phyloP scores from a whole-genome alignment of 2,888 invertebrate genomes.

The Siphlonurus alternatus region DNA sequence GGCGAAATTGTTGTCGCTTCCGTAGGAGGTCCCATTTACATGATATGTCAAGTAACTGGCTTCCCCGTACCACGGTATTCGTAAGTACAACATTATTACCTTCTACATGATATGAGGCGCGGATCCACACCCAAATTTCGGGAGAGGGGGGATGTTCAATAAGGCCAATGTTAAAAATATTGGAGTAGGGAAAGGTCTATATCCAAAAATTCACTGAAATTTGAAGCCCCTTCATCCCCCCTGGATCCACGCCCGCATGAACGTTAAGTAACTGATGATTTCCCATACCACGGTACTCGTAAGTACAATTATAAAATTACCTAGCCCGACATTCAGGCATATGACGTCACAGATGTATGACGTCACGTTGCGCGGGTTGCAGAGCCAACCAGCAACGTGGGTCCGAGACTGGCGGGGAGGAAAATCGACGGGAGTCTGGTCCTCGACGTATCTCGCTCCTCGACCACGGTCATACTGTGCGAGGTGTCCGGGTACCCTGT shows the following conservation, averaged over 20 bases:
- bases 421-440: constrained; percentile 20
- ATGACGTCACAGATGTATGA: neutral
- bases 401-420: constrained; percentile 28
- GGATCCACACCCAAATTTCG: too few relatives aligned
- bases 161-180: too few relatives aligned
- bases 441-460: constrained; percentile 12
- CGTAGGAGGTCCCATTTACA: constrained; percentile 24
- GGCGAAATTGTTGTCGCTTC: constrained; percentile 25
- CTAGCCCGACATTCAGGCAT: neutral
- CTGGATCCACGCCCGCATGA: too few relatives aligned
- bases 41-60: constrained; percentile 31
- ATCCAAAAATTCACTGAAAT: too few relatives aligned
- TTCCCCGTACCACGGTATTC: constrained; percentile 23
- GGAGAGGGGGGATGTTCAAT: too few relatives aligned
- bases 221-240: too few relatives aligned
- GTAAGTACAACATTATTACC: too few relatives aligned
- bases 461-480: constrained; percentile 19
- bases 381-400: constrained; percentile 31
- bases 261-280: constrained; percentile 29
- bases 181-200: too few relatives aligned
- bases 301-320: too few relatives aligned
- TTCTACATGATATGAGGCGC: too few relatives aligned
- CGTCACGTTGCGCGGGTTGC: constrained; percentile 15
- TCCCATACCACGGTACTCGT: constrained; percentile 21
- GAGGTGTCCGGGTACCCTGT: constrained; percentile 22